Percentiles rank a stretch among this genome's conserved stretches.
Evolutionary conservation across 2,797 vertebrate species (phyloP).

Genomic region (Pachyuromys duprasi): DNA sequence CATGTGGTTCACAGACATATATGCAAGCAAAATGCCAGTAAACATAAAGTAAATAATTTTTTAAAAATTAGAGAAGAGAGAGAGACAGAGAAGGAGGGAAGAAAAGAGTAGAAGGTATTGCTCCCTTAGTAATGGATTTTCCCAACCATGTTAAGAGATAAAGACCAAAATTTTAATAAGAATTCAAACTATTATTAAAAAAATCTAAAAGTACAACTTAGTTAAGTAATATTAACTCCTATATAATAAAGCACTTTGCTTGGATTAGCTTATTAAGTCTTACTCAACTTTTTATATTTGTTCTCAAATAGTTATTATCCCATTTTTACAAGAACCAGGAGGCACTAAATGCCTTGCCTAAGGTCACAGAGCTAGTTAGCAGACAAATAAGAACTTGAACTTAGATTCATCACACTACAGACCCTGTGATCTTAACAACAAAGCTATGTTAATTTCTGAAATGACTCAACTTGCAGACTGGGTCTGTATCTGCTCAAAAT

Average conservation of each 20-base stretch:
- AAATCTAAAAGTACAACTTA: background rate
- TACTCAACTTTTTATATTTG: conserved; percentile 61
- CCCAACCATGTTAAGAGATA: conserved; percentile 3
- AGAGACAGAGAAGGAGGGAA: background rate
- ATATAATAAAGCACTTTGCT: conserved; percentile 11
- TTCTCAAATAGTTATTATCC: conserved; percentile 9
- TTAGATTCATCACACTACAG: background rate
- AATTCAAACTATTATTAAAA: conserved; percentile 58
- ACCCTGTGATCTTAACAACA: conserved; percentile 44
- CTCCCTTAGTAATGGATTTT: conserved; percentile 26
- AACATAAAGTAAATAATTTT: background rate
- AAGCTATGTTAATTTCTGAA: conserved; percentile 28
- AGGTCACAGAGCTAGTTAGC: conserved; percentile 23
- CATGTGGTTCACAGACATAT: background rate
- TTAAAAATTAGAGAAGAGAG: background rate
- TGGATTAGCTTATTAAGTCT: conserved; percentile 50
- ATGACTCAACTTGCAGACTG: conserved; percentile 25
- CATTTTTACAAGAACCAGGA: conserved; percentile 41
- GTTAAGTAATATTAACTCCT: conserved; percentile 48
- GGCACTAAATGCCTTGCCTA: conserved; percentile 42
- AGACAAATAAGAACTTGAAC: conserved; percentile 36
- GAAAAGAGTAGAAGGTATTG: conserved; percentile 11
- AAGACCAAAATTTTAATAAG: conserved; percentile 40
- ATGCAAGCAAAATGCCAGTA: background rate
- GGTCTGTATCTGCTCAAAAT: background rate